phyloP scores from a whole-genome alignment of 1,140 invertebrate species.

The Pseudomyrmex cubaensis region DNA sequence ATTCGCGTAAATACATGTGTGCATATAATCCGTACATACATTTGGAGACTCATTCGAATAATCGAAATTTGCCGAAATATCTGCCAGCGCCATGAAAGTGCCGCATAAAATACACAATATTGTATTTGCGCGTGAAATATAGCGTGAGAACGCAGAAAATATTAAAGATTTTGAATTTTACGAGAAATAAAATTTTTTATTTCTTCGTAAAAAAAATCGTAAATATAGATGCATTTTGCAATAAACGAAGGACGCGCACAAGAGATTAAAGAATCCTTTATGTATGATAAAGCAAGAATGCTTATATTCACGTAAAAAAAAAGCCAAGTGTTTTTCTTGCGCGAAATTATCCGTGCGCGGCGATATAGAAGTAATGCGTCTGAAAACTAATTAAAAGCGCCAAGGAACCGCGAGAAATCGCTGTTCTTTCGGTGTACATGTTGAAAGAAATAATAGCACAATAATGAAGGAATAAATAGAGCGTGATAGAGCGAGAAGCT shows the following conservation, averaged over 20 bases:
- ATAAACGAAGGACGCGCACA: too few relatives aligned
- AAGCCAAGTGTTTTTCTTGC: neutral
- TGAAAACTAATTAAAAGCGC: conserved; percentile 46
- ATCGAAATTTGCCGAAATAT: conserved; percentile 23
- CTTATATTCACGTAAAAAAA: neutral
- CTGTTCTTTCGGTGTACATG: conserved; percentile 9
- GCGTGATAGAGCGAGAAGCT: conserved; percentile 10
- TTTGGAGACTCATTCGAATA: conserved; percentile 11
- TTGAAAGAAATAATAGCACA: conserved; percentile 16
- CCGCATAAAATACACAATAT: neutral
- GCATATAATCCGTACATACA: conserved; percentile 39
- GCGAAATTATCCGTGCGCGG: neutral
- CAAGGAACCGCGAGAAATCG: conserved; percentile 5
- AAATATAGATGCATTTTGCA: too few relatives aligned
- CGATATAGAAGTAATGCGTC: conserved; percentile 34
- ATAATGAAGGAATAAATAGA: conserved; percentile 8
- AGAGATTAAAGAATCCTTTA: too few relatives aligned
- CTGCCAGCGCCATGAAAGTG: neutral
- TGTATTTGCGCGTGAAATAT: neutral
- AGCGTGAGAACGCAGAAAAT: neutral
- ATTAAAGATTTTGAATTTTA: neutral
- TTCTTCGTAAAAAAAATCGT: neutral
- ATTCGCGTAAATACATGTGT: conserved; percentile 26
- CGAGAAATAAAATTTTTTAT: neutral
- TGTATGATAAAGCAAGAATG: neutral